Percentiles rank a stretch among this genome's conserved stretches.
These are phyloP conservation scores for Otus scops DNA, from an alignment of 2,797 vertebrate species.

Conservation along the genomic window DNA sequence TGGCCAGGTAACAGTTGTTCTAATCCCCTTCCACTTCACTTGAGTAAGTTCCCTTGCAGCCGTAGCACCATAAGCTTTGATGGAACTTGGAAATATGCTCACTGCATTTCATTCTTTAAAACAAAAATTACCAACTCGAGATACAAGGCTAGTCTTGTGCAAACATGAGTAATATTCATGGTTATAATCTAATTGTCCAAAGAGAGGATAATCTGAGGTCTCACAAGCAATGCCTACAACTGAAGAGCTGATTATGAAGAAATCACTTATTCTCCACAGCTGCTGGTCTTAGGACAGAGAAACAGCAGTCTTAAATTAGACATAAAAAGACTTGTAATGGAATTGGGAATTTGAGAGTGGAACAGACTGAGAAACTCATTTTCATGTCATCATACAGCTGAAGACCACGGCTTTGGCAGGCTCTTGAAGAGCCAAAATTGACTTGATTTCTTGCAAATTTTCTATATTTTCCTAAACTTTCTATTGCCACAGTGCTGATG, in stretches of 20 bases:
- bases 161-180: fast-evolving
- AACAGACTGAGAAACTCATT: neutral
- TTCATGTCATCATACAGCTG: neutral
- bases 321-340: neutral
- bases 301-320: neutral
- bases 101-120: neutral
- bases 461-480: neutral
- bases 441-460: neutral
- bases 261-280: neutral
- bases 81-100: neutral
- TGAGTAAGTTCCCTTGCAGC: neutral
- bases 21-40: neutral
- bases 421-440: neutral
- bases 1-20: neutral
- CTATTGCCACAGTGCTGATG: neutral
- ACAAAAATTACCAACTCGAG: neutral
- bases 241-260: neutral
- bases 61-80: neutral
- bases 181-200: neutral
- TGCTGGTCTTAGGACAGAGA: neutral
- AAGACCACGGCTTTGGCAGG: neutral
- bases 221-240: neutral
- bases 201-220: neutral
- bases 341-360: neutral
- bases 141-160: neutral